phyloP scores from a whole-genome alignment of 2,797 vertebrate genomes.

The Pogoniulus pusillus region DNA sequence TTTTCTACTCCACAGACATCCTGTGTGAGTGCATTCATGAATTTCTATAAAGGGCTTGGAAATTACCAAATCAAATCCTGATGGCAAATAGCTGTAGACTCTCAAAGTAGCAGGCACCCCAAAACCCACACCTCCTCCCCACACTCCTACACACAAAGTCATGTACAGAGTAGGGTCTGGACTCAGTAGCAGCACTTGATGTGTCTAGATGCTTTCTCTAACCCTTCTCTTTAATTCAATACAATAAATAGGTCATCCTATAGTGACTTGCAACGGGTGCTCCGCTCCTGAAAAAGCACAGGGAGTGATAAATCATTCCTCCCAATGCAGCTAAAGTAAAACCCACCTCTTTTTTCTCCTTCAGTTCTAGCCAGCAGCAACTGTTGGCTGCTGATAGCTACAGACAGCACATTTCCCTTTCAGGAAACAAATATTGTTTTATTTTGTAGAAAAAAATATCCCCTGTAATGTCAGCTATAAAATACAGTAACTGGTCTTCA shows the following conservation, averaged over 20 bases:
- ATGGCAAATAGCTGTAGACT: not conserved
- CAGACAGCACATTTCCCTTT: slow-evolving; percentile 45
- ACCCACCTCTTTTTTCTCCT: slow-evolving; percentile 27
- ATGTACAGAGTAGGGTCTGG: accelerated
- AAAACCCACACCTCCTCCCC: too few relatives aligned
- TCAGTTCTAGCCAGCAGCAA: slow-evolving; percentile 49
- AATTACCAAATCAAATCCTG: not conserved
- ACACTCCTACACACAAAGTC: not conserved
- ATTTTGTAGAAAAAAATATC: slow-evolving; percentile 49
- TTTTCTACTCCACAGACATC: not conserved
- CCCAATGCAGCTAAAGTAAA: not conserved
- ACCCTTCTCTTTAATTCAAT: not conserved
- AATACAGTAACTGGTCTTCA: slow-evolving; percentile 66
- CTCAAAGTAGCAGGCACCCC: not conserved
- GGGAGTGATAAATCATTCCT: slow-evolving; percentile 23
- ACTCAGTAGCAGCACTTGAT: not conserved
- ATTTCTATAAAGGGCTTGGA: not conserved
- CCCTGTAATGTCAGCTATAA: slow-evolving; percentile 63
- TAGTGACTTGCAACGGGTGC: not conserved
- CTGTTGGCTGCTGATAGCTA: slow-evolving; percentile 59
- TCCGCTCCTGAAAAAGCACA: not conserved
- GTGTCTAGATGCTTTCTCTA: not conserved
- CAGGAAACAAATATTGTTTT: slow-evolving; percentile 65
- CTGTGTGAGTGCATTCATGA: not conserved
- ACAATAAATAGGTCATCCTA: not conserved